phyloP scores from a whole-genome alignment of 2,797 vertebrate genomes.

The Acanthis flammea region DNA sequence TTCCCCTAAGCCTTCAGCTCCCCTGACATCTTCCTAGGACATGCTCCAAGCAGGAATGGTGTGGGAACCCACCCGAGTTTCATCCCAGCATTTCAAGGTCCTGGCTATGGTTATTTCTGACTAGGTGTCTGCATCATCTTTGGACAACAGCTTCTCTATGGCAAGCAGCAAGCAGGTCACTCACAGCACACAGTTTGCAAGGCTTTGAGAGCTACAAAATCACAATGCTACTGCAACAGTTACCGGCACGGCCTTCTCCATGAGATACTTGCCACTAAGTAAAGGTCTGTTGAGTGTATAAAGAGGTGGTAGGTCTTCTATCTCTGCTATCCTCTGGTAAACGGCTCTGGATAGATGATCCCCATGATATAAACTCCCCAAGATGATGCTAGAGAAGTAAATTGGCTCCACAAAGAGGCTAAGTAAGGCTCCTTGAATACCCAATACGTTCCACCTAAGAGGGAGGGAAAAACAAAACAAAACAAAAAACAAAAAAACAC shows the following conservation, averaged over 20 bases:
- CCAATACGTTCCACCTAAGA: slow-evolving; percentile 93
- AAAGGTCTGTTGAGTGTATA: slow-evolving; percentile 94
- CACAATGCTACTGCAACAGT: slow-evolving; percentile 26
- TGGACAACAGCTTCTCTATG: not conserved
- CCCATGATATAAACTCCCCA: slow-evolving; percentile 94
- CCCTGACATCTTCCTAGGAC: not conserved
- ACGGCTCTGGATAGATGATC: slow-evolving; percentile 96
- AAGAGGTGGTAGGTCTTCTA: slow-evolving; percentile 89
- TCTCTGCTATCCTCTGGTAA: slow-evolving; percentile 94
- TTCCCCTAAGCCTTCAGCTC: not conserved
- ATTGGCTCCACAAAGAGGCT: slow-evolving; percentile 93
- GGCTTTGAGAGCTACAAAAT: slow-evolving; percentile 33
- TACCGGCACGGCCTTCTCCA: slow-evolving; percentile 50
- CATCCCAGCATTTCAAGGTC: not conserved
- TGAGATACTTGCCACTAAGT: slow-evolving; percentile 86
- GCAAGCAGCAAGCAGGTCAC: slow-evolving; percentile 47
- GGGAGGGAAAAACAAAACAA: slow-evolving; percentile 68
- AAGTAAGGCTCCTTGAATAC: slow-evolving; percentile 93
- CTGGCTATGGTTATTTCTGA: not conserved
- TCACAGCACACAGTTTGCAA: slow-evolving; percentile 30
- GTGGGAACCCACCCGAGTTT: not conserved
- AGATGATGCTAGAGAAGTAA: slow-evolving; percentile 97
- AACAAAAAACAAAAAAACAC: slow-evolving; percentile 54
- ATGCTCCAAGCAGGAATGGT: not conserved
- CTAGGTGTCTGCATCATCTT: not conserved